A percentile compares a stretch with the other conserved stretches of the same genome.
These are phyloP conservation scores for Anhinga anhinga DNA, from an alignment of 2,113 vertebrate species.

Conservation along the genomic window DNA sequence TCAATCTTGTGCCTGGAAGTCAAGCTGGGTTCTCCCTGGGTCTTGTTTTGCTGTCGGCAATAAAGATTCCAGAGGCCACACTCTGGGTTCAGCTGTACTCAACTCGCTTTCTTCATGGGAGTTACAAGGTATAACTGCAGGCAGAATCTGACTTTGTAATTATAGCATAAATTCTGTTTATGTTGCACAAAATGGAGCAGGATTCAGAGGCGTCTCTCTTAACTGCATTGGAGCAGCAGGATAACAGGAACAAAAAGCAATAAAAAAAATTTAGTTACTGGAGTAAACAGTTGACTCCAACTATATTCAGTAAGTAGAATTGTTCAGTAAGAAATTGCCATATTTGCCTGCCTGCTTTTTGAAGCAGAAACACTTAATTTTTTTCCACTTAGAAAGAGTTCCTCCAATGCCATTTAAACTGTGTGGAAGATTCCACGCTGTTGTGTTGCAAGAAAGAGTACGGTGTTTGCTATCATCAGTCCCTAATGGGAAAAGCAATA, in stretches of 20 bases:
- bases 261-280: not conserved
- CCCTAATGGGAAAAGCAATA: not conserved
- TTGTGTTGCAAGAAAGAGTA: not conserved
- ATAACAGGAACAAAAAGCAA: conserved; percentile 21
- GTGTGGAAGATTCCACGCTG: not conserved
- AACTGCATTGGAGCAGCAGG: conserved; percentile 37
- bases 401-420: not conserved
- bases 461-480: not conserved
- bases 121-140: not conserved
- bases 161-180: conserved; percentile 53
- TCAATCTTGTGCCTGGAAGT: not conserved
- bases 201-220: not conserved
- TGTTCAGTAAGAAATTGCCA: not conserved
- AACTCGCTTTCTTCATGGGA: not conserved
- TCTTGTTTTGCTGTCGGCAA: not conserved
- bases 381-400: not conserved
- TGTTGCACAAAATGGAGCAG: conserved; percentile 11
- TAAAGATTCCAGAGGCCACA: not conserved
- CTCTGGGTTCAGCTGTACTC: not conserved
- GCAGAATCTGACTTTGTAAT: conserved; percentile 33
- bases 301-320: not conserved
- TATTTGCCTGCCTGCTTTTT: not conserved
- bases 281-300: conserved; percentile 1
- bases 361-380: not conserved
- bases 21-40: not conserved